Percentiles rank a stretch among this genome's conserved stretches.
phyloP scores from a whole-genome alignment of 2,113 vertebrate species.

The Glaucidium brasilianum region DNA sequence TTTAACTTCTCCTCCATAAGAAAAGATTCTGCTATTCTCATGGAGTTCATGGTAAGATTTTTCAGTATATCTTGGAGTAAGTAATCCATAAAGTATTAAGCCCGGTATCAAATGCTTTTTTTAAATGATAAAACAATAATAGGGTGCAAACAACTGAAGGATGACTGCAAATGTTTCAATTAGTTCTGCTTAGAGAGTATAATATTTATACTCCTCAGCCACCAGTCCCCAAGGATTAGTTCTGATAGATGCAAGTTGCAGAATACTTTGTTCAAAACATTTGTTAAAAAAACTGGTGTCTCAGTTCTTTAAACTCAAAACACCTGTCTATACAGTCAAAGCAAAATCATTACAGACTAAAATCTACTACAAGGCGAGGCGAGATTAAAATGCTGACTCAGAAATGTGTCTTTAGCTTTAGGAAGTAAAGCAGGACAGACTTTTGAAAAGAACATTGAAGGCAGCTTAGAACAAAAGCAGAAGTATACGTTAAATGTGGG shows the following conservation, averaged over 20 bases:
- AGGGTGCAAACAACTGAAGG: neutral
- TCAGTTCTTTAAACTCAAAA: constrained; percentile 4
- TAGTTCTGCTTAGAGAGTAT: neutral
- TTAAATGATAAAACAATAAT: neutral
- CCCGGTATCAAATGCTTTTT: neutral
- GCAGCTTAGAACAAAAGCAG: neutral
- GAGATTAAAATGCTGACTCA: neutral
- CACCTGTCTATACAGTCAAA: neutral
- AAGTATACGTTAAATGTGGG: neutral
- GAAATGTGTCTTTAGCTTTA: neutral
- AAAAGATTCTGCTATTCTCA: neutral
- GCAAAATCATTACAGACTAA: neutral
- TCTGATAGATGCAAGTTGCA: neutral
- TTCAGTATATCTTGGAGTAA: neutral
- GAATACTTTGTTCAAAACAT: neutral
- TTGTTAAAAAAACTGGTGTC: neutral
- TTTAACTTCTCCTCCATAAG: neutral
- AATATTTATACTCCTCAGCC: neutral
- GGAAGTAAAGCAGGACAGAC: neutral
- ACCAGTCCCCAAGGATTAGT: neutral
- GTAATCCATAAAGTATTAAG: neutral
- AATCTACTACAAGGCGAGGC: neutral
- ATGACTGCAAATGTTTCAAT: neutral
- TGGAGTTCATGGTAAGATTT: neutral
- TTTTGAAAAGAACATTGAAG: neutral